Conservation (phyloP, 2,888 invertebrate genomes). For the Matsumyia berberina region DNA sequence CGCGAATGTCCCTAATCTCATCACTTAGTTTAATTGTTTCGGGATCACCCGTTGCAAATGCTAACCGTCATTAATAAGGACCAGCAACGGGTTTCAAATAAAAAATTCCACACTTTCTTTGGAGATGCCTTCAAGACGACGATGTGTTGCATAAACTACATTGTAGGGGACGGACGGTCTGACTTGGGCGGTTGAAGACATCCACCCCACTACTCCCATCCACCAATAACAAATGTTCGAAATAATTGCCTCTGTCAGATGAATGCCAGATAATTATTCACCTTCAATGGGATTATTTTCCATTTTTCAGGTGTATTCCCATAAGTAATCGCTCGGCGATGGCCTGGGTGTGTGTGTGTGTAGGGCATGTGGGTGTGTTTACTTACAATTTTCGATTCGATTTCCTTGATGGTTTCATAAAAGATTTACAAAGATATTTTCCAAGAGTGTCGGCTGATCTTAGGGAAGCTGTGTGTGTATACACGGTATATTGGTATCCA, state of each 20-base stretch:
- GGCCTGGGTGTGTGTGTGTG: not conserved
- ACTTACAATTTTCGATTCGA: constrained; percentile 69
- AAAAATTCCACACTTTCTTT: constrained; percentile 46
- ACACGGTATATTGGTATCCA: constrained; percentile 79
- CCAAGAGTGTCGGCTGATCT: constrained; percentile 22
- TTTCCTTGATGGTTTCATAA: constrained; percentile 75
- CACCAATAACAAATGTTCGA: constrained; percentile 68
- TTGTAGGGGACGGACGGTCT: not conserved
- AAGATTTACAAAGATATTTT: constrained; percentile 62
- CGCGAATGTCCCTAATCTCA: constrained; percentile 74
- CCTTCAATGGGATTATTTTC: constrained; percentile 73
- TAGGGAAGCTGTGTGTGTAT: constrained; percentile 2
- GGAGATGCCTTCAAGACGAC: not conserved
- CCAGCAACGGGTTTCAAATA: constrained; percentile 26
- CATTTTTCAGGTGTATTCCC: constrained; percentile 75
- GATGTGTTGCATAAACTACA: not conserved
- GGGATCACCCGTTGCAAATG: constrained; percentile 73
- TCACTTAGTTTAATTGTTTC: constrained; percentile 75
- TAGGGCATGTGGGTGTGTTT: not conserved
- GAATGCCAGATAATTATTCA: constrained; percentile 73
- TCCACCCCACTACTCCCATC: not conserved
- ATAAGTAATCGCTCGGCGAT: constrained; percentile 40
- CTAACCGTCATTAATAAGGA: constrained; percentile 68
- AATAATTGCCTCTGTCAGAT: constrained; percentile 74
- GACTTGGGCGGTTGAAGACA: not conserved